Evolutionary conservation across 2,113 vertebrate genomes (phyloP).

Genomic region (Notarius quadriscutis): DNA sequence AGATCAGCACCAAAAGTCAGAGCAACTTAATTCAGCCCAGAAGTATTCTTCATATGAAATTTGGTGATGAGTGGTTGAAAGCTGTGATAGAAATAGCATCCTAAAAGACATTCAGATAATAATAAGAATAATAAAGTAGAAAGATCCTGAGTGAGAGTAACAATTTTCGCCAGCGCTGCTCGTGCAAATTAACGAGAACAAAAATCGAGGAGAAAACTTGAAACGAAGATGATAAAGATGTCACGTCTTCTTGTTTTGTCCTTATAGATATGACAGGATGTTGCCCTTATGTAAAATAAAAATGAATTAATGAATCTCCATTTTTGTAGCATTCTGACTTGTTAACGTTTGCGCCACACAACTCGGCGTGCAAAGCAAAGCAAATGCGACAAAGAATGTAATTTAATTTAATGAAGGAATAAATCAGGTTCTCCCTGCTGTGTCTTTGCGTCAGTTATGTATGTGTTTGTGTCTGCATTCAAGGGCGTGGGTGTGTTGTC

Average conservation of each 20-base stretch:
- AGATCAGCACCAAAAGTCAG: no score
- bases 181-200: no score
- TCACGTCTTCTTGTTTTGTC: not conserved
- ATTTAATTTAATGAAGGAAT: not conserved
- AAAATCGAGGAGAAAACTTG: not conserved
- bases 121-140: no score
- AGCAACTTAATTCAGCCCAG: no score
- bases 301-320: not conserved
- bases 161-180: no score
- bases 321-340: not conserved
- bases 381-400: no score
- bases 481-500: constrained; percentile 28
- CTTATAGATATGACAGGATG: not conserved
- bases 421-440: not conserved
- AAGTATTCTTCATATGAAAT: no score
- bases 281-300: not conserved
- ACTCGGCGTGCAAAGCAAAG: not conserved
- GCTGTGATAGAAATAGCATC: no score
- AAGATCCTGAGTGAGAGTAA: no score
- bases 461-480: constrained; percentile 25
- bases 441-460: not conserved
- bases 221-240: no score
- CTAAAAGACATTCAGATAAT: no score
- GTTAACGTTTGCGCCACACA: not conserved
- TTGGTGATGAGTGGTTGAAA: no score